These are phyloP conservation scores for Platyrinchus mystaceus DNA, from an alignment of 2,797 vertebrate species.

Conservation along the genomic window DNA sequence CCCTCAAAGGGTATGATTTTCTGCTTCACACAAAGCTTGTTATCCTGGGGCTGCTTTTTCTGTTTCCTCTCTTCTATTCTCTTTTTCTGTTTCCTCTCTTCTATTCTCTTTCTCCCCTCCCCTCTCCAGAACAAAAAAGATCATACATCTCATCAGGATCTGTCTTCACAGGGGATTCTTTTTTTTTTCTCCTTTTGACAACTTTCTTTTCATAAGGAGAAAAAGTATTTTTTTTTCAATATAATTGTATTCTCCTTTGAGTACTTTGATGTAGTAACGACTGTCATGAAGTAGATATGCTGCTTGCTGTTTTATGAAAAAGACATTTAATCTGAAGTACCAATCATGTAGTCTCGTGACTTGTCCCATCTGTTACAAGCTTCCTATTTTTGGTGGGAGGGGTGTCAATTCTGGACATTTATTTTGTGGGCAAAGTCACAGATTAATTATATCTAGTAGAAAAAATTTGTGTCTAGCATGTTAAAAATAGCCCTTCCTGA, in stretches of 20 bases:
- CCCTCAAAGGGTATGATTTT: constrained; percentile 44
- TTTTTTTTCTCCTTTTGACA: constrained; percentile 28
- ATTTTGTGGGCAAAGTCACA: constrained; percentile 21
- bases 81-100: constrained; percentile 18
- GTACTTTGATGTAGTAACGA: constrained; percentile 43
- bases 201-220: constrained; percentile 50
- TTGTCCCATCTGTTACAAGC: constrained; percentile 11
- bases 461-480: not conserved
- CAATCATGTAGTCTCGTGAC: constrained; percentile 8
- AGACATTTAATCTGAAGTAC: constrained; percentile 22
- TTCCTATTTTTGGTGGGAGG: not conserved
- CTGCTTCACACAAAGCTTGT: constrained; percentile 41
- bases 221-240: constrained; percentile 36
- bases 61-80: constrained; percentile 19
- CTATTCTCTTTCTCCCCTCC: not conserved
- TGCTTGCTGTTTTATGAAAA: constrained; percentile 35
- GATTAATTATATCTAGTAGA: constrained; percentile 38
- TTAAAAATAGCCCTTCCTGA: constrained; percentile 47
- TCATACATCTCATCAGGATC: constrained; percentile 41
- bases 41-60: constrained; percentile 46
- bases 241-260: constrained; percentile 49
- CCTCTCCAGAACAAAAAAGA: constrained; percentile 30
- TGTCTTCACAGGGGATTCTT: not conserved
- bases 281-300: constrained; percentile 22
- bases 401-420: constrained; percentile 24